Conservation (phyloP, 2,888 invertebrate genomes). For the Tetropium fuscum region DNA sequence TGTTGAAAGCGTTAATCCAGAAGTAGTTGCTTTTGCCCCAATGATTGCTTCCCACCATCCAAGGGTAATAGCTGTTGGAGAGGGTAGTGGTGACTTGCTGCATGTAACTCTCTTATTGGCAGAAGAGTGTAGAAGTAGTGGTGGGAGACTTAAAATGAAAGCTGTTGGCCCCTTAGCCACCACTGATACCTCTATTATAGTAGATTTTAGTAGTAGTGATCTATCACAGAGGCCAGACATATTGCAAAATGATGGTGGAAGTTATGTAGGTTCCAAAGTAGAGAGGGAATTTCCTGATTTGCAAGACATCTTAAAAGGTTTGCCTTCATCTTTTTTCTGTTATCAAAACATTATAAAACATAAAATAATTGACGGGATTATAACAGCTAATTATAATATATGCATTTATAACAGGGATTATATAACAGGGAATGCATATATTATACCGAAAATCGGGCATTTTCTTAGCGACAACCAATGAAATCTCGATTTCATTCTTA, state of each 20-base stretch:
- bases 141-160: slow-evolving; percentile 67
- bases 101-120: slow-evolving; percentile 85
- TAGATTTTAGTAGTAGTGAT: slow-evolving; percentile 85
- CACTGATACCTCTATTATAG: slow-evolving; percentile 86
- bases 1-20: slow-evolving; percentile 90
- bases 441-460: too few species aligned
- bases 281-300: slow-evolving; percentile 78
- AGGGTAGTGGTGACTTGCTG: slow-evolving; percentile 90
- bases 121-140: slow-evolving; percentile 75
- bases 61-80: slow-evolving; percentile 94
- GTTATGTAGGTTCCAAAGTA: slow-evolving; percentile 73
- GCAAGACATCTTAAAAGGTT: slow-evolving; percentile 80
- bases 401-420: too few species aligned
- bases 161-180: slow-evolving; percentile 80
- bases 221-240: slow-evolving; percentile 83
- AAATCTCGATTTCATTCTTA: too few species aligned
- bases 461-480: too few species aligned
- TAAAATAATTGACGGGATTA: too few species aligned
- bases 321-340: too few species aligned
- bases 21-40: slow-evolving; percentile 92
- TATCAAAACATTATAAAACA: too few species aligned
- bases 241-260: slow-evolving; percentile 89
- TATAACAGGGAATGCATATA: too few species aligned
- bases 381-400: too few species aligned
- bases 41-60: slow-evolving; percentile 92